Evolutionary conservation across 2,113 vertebrate species (phyloP).

Genomic region (Pygoscelis adeliae): DNA sequence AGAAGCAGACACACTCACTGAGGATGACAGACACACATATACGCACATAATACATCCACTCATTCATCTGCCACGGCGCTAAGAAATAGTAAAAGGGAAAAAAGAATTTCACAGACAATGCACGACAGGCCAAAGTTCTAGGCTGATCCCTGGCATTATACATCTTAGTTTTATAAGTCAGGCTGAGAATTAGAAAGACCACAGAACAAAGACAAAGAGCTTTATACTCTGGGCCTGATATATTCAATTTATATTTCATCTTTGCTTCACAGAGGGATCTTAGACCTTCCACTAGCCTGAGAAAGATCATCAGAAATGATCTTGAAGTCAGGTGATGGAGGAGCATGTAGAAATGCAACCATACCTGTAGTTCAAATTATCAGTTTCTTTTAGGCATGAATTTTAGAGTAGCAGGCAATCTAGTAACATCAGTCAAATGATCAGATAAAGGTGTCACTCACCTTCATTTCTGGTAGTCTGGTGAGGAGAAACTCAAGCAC

Average conservation of each 20-base stretch:
- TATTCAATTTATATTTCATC: conserved; percentile 34
- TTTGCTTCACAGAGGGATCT: conserved; percentile 17
- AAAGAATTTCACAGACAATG: conserved; percentile 72
- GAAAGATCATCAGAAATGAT: conserved; percentile 52
- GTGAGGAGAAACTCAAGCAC: not conserved
- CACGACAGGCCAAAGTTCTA: conserved; percentile 75
- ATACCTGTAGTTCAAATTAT: not conserved
- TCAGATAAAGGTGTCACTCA: not conserved
- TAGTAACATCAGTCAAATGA: not conserved
- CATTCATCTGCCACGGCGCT: conserved; percentile 32
- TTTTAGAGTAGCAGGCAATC: not conserved
- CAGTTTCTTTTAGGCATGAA: not conserved
- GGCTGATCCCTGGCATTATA: conserved; percentile 63
- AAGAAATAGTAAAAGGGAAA: conserved; percentile 48
- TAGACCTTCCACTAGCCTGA: conserved; percentile 28
- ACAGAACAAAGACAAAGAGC: conserved; percentile 58
- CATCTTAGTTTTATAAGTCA: conserved; percentile 70
- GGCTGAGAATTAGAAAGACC: conserved; percentile 60
- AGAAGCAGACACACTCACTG: conserved; percentile 63
- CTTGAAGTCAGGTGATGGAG: not conserved
- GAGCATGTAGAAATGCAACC: not conserved
- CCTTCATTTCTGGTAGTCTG: not conserved
- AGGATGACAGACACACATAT: conserved; percentile 51
- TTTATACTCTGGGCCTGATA: conserved; percentile 36
- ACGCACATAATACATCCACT: conserved; percentile 69